Conservation (phyloP, 2,888 invertebrate species). For the Cephus spinipes region DNA sequence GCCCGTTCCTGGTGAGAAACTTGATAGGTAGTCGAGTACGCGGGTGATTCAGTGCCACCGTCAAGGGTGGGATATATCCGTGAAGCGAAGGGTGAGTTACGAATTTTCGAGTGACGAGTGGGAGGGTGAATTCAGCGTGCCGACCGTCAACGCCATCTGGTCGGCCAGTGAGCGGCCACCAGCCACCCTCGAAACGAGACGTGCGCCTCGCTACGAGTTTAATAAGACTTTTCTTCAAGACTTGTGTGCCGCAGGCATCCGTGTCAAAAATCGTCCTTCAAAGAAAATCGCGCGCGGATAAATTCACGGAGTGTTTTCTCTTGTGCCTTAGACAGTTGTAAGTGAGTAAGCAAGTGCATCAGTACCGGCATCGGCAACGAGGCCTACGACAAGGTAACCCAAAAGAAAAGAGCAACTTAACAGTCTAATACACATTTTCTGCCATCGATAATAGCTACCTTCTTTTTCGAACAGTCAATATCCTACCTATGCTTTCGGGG, state of each 20-base stretch:
- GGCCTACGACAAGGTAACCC: not conserved
- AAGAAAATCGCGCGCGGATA: not conserved
- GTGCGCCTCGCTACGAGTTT: not conserved
- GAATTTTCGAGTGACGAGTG: conserved; percentile 11
- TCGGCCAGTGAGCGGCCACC: conserved; percentile 49
- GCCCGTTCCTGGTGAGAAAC: not conserved
- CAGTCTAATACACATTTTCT: not conserved
- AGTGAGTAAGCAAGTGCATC: not conserved
- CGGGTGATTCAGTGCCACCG: conserved; percentile 23
- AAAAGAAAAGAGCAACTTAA: not conserved
- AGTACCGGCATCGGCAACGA: not conserved
- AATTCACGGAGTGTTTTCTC: not conserved
- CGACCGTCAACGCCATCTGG: conserved; percentile 52
- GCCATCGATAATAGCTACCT: not conserved
- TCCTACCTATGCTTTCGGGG: not conserved
- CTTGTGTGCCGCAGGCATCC: conserved; percentile 38
- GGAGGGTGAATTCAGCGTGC: conserved; percentile 32
- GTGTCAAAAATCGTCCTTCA: not conserved
- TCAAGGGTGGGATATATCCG: conserved; percentile 21
- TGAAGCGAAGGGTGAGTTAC: conserved; percentile 23
- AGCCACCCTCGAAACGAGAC: conserved; percentile 38
- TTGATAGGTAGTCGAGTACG: conserved; percentile 9
- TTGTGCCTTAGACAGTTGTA: not conserved
- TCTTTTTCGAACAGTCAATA: not conserved
- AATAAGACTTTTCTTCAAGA: conserved; percentile 6